A percentile compares a stretch with the other conserved stretches of the same genome.
phyloP scores from a whole-genome alignment of 2,888 invertebrate species.

The Calameuta filiformis region DNA sequence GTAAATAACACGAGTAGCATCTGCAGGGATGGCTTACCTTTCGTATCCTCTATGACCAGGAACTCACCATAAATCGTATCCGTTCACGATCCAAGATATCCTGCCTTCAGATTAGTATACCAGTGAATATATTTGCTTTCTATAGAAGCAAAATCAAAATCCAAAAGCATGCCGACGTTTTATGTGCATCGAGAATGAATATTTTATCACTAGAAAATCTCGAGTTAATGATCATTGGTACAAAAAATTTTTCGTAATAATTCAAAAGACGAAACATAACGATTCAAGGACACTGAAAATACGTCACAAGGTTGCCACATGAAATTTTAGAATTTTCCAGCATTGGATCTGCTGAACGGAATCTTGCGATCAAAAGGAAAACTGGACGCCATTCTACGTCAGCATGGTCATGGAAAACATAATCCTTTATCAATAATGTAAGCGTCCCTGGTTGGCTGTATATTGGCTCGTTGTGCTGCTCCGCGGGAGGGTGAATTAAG shows the following conservation, averaged over 20 bases:
- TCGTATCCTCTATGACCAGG: background rate
- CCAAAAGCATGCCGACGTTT: no score
- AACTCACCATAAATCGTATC: constrained; percentile 1
- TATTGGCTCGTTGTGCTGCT: background rate
- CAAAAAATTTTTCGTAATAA: background rate
- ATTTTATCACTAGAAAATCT: background rate
- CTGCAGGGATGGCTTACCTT: background rate
- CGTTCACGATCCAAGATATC: background rate
- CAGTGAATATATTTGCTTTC: background rate
- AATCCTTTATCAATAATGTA: constrained; percentile 5
- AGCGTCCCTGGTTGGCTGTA: background rate
- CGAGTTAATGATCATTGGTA: background rate
- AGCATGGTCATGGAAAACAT: background rate
- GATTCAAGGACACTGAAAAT: background rate
- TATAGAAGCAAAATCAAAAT: no score
- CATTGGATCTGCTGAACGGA: background rate
- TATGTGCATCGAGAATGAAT: background rate
- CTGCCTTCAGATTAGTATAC: background rate
- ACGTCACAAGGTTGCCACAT: background rate
- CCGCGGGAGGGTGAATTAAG: background rate
- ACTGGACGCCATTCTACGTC: background rate
- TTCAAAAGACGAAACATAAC: background rate
- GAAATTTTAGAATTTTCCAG: background rate
- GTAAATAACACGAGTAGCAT: constrained; percentile 25
- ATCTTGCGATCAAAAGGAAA: background rate